These are phyloP conservation scores for Odontesthes bonariensis DNA, from an alignment of 2,113 vertebrate genomes.

Conservation along the genomic window DNA sequence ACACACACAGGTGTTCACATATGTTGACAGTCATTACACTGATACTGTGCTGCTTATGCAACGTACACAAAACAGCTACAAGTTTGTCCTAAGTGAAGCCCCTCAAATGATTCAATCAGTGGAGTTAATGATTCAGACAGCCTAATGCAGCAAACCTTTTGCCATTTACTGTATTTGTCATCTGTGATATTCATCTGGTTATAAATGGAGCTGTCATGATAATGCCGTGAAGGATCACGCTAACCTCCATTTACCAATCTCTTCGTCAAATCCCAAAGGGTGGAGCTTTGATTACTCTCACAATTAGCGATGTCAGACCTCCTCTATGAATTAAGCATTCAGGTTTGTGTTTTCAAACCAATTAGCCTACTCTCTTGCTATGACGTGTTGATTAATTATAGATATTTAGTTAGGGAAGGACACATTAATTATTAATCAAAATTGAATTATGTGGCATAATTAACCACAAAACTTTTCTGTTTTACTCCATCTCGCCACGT, in stretches of 20 bases:
- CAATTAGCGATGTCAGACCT: slow-evolving; percentile 97
- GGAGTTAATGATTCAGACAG: slow-evolving; percentile 65
- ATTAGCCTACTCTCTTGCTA: slow-evolving; percentile 94
- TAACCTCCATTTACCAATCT: slow-evolving; percentile 89
- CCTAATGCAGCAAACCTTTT: slow-evolving; percentile 69
- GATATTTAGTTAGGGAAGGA: slow-evolving; percentile 98
- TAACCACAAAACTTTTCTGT: slow-evolving; percentile 87
- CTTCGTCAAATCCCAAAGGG: slow-evolving; percentile 91
- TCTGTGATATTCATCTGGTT: slow-evolving; percentile 71
- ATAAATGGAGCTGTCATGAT: slow-evolving; percentile 83
- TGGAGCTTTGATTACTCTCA: slow-evolving; percentile 94
- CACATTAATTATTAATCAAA: slow-evolving; percentile 99
- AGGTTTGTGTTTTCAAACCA: slow-evolving; percentile 98
- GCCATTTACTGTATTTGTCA: slow-evolving; percentile 75
- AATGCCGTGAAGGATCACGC: slow-evolving; percentile 76
- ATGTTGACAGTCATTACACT: slow-evolving; percentile 24
- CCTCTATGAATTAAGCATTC: slow-evolving; percentile 97
- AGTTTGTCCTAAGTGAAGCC: slow-evolving; percentile 60
- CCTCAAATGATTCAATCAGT: slow-evolving; percentile 60
- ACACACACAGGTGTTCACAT: slow-evolving; percentile 13
- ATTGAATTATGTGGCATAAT: slow-evolving; percentile 95
- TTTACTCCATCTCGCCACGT: slow-evolving; percentile 48
- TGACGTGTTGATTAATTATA: slow-evolving; percentile 99
- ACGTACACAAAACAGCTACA: slow-evolving; percentile 35
- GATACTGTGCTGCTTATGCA: slow-evolving; percentile 20